Percentiles rank a stretch among this genome's conserved stretches.
phyloP scores from a whole-genome alignment of 2,113 vertebrate genomes.

The Archocentrus centrarchus region DNA sequence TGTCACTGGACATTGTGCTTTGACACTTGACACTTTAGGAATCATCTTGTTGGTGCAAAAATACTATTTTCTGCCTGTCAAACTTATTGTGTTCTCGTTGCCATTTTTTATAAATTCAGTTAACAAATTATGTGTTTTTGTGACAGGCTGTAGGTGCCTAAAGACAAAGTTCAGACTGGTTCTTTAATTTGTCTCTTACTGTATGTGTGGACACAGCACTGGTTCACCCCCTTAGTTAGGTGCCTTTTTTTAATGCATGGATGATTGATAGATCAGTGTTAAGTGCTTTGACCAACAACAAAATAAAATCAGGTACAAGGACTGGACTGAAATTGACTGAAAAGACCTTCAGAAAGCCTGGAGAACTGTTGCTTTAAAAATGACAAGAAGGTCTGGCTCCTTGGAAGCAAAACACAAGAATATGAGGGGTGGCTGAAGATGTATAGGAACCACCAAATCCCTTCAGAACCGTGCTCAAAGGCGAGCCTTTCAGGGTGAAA shows the following conservation, averaged over 20 bases:
- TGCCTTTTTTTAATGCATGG: background rate
- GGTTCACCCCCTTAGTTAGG: background rate
- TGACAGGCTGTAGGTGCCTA: background rate
- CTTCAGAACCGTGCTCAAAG: background rate
- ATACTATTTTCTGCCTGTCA: background rate
- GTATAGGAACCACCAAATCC: background rate
- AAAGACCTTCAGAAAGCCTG: no score
- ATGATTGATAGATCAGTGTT: background rate
- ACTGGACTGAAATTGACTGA: background rate
- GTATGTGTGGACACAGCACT: background rate
- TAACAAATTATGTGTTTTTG: background rate
- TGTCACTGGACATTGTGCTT: background rate
- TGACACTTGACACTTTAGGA: no score
- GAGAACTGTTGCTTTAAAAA: no score
- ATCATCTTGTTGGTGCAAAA: background rate
- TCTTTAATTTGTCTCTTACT: background rate
- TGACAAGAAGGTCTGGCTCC: background rate
- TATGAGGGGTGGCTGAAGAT: background rate
- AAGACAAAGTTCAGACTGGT: rapidly evolving
- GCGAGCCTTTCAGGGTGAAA: background rate
- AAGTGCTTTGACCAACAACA: background rate
- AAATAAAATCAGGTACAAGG: background rate
- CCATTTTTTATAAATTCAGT: background rate
- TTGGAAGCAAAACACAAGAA: background rate
- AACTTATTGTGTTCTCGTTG: background rate